Conservation (phyloP, 2,113 vertebrate genomes). For the Alexandromys fortis region DNA sequence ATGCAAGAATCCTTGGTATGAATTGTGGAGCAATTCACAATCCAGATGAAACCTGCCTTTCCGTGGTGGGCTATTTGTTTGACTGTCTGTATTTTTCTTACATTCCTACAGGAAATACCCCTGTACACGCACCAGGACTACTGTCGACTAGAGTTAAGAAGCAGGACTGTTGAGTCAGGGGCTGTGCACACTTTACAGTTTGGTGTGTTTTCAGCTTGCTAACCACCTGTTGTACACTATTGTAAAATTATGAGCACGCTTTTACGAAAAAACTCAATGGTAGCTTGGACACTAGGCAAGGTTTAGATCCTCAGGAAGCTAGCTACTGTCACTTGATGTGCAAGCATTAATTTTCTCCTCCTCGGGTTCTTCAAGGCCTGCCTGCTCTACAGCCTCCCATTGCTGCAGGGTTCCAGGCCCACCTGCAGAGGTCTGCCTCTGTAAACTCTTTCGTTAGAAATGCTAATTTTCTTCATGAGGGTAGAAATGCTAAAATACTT, state of each 20-base stretch:
- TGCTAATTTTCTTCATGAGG: neutral
- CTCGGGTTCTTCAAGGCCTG: neutral
- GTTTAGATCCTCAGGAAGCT: neutral
- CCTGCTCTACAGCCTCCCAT: neutral
- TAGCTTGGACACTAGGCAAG: neutral
- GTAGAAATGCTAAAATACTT: conserved; percentile 23
- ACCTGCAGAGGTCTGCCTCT: neutral
- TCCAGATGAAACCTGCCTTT: neutral
- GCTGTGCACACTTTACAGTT: neutral
- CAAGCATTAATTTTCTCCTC: neutral
- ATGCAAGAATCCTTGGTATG: neutral
- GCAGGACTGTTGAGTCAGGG: neutral
- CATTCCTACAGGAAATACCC: neutral
- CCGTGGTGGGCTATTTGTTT: neutral
- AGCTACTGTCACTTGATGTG: neutral
- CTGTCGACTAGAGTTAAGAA: neutral
- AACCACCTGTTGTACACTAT: neutral
- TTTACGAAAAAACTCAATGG: conserved; percentile 21
- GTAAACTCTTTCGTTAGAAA: conserved; percentile 36
- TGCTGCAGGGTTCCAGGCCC: neutral
- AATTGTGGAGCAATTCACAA: neutral
- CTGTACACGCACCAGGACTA: neutral
- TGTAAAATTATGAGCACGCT: neutral
- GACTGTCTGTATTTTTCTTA: neutral
- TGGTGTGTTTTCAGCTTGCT: neutral